Percentiles rank a stretch among this genome's conserved stretches.
phyloP scores from a whole-genome alignment of 2,113 vertebrate species.

The Isichthys henryi region DNA sequence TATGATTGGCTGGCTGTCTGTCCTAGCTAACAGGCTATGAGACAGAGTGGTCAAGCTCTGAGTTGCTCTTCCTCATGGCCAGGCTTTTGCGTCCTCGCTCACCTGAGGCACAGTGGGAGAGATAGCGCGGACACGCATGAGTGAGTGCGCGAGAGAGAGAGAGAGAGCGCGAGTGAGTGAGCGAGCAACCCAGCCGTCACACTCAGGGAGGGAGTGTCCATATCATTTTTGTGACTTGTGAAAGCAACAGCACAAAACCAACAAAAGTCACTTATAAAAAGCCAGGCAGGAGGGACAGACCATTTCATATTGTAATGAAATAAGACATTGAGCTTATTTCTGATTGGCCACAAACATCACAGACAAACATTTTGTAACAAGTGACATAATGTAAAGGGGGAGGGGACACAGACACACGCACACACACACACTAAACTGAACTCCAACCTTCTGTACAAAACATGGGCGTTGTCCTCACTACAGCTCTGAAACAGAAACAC shows the following conservation, averaged over 20 bases:
- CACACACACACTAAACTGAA: background rate
- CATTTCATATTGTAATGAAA: background rate
- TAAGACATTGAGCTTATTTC: background rate
- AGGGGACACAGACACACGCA: background rate
- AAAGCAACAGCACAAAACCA: constrained; percentile 15
- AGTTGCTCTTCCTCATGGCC: background rate
- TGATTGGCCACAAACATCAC: background rate
- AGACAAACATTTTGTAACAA: background rate
- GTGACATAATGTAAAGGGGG: background rate
- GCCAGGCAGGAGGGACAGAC: background rate
- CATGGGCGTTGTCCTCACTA: background rate
- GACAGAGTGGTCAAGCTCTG: background rate
- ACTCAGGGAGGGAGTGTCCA: constrained; percentile 20
- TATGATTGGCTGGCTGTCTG: background rate
- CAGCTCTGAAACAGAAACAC: background rate
- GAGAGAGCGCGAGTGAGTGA: background rate
- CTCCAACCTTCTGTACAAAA: background rate
- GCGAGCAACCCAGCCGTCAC: background rate
- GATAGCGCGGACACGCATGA: background rate
- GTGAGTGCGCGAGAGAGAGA: background rate
- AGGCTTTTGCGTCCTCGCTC: background rate
- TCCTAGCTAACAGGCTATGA: background rate
- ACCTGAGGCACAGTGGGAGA: background rate
- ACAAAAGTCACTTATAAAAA: background rate
- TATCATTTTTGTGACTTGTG: constrained; percentile 25